Base-by-base conservation (phyloP, 2,113 vertebrate genomes). In the Nansenia antarctica region DNA sequence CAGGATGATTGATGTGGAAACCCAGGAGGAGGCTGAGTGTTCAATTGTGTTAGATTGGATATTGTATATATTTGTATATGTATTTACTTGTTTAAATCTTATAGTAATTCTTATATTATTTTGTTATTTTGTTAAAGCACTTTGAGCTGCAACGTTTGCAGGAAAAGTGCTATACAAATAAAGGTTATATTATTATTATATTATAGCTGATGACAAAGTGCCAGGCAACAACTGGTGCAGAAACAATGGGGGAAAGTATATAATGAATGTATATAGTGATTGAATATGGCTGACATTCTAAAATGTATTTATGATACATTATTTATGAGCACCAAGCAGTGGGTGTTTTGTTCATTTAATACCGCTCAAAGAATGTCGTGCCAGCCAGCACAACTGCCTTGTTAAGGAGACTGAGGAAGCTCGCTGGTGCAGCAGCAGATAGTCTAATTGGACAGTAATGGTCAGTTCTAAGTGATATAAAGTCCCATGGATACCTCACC, bases 251-350 rank as follows among this genome's bases (percentile, higher is more conserved):
- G 32, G 60, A 70, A 24, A 29, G 42, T 22, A 58, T 65, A 69
- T 75, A 75, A 73, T 81, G 73, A 77, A 76, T 78, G 79, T 74
- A 72, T 74, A 72, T 54, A 62, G 64, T 27, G 20, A 65, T 57
- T 78, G 67, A 55, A 85, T 84, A 78, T 73, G 34, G 73, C 65
- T 89, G 87, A 77, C 82, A 87, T 86, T 86, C 83, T 49, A 65
- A 86, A 87, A 86, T 83, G 82, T 53, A 80, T 76, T 27, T 59
- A 0, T 30, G 71, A 84, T 87, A 69, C 83, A 83, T 87, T 82
- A 86, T 89, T 83, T 80, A 87, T 82, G 84, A 80, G 81, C 77
- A 75, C 72, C 78, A 74, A 49, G 79, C 78, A 55, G 82, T 71
- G 77, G 84, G 80, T 81, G 74, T 67, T 81, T 75, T 74, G 57